Percentiles rank a stretch among this genome's conserved stretches.
Conservation (phyloP, 2,888 invertebrate genomes). For the Xestia xanthographa region DNA sequence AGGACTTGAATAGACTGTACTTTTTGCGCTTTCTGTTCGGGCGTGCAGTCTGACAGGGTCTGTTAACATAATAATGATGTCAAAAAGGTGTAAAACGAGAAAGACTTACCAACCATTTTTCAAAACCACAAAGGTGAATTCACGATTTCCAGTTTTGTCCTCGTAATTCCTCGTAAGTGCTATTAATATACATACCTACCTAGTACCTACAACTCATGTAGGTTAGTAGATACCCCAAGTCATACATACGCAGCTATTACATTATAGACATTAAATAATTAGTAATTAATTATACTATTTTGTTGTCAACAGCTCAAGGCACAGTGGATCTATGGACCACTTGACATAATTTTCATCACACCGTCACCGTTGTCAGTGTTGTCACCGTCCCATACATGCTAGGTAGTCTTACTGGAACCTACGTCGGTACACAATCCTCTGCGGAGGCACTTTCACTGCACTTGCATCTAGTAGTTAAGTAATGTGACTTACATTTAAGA, state of each 20-base stretch:
- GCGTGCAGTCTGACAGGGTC: conserved; percentile 96
- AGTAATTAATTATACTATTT: background rate
- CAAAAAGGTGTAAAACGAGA: background rate
- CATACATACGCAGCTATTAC: background rate
- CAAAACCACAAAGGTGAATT: background rate
- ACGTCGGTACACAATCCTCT: background rate
- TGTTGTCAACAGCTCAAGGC: background rate
- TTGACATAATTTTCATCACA: no score
- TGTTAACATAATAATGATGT: conserved; percentile 78
- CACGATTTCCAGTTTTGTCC: background rate
- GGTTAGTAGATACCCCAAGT: background rate
- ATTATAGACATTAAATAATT: background rate
- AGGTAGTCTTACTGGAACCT: background rate
- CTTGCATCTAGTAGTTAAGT: background rate
- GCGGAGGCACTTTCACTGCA: background rate
- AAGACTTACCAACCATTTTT: background rate
- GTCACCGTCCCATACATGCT: background rate
- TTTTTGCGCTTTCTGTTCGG: conserved; percentile 94
- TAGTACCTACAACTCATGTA: background rate
- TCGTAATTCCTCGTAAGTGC: background rate
- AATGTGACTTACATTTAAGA: conserved; percentile 34
- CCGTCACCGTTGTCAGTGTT: no score
- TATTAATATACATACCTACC: background rate
- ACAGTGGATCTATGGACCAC: background rate
- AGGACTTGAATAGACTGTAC: conserved; percentile 96